Evolutionary conservation across 1,140 invertebrate genomes (phyloP).

Genomic region (Frieseomelitta varia): DNA sequence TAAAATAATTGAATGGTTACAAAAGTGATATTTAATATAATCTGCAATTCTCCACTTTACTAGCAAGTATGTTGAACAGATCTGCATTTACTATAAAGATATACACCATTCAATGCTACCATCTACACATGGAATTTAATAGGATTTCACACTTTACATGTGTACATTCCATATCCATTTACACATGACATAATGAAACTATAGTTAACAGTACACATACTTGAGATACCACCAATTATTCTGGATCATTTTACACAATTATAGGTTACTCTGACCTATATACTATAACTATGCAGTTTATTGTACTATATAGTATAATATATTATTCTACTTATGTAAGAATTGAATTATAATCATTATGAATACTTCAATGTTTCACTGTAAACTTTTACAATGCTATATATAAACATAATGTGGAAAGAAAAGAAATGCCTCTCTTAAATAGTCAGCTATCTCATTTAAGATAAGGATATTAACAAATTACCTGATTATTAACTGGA

Average conservation of each 20-base stretch:
- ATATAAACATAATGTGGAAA: not conserved
- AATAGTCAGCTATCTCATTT: not conserved
- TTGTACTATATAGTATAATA: constrained; percentile 21
- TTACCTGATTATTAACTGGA: constrained; percentile 77
- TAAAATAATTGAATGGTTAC: constrained; percentile 9
- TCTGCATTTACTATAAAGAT: constrained; percentile 60
- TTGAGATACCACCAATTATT: constrained; percentile 8
- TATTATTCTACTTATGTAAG: constrained; percentile 49
- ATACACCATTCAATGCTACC: constrained; percentile 44
- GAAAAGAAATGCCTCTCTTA: not conserved
- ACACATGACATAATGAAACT: constrained; percentile 32
- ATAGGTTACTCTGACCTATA: constrained; percentile 55
- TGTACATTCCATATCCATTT: constrained; percentile 35
- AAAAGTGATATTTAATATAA: constrained; percentile 17
- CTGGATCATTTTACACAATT: constrained; percentile 42
- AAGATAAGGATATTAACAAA: constrained; percentile 9
- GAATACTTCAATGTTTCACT: not conserved
- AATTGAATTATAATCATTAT: constrained; percentile 21
- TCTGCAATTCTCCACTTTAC: constrained; percentile 2
- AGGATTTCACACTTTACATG: constrained; percentile 18
- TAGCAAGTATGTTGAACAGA: constrained; percentile 39
- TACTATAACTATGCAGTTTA: constrained; percentile 26
- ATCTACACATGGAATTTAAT: constrained; percentile 45
- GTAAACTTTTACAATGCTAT: not conserved
- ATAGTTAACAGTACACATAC: not conserved